Base-by-base conservation (phyloP, 2,888 invertebrate species). In the Carpatolechia fugitivella region DNA sequence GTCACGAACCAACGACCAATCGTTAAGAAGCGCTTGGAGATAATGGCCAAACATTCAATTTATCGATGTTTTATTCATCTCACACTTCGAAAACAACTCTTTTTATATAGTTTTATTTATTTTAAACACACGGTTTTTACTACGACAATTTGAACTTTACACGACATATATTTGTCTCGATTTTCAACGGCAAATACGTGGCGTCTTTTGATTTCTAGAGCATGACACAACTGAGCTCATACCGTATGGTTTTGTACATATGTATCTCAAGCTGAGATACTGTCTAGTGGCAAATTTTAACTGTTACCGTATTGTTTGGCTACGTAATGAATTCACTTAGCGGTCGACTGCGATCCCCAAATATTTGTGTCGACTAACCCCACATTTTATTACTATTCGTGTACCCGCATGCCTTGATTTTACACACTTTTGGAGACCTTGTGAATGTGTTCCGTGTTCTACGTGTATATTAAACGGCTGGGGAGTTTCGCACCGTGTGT, bases 371-470 rank as follows among this genome's bases (percentile, higher is more conserved):
- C 60, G 58, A 82, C 77, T 82, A 81, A 82, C 74, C 74, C 72
- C 72, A 72, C 66, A 61, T 66, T 69, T 71, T 67, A 65, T 68
- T 71, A 68, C 50, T 57, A 58, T 73, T 69, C 78, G 77, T 78
- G 76, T 79, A 72, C n/a, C 63, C 74, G 85, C 85, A 85, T 85
- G 84, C 79, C 66, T 74, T 70, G 74, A 80, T 69, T 76, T 74
- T 72, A 69, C 69, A 72, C 79, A 76, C 77, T 72, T 66, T 69
- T 70, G 60, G 65, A 70, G 76, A 70, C 78, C 78, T 75, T 81
- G 80, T 82, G 82, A 77, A 80, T 84, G 84, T 84, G 74, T 71
- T 78, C 68, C 78, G 79, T 80, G 80, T 81, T 77, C 61, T 67
- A 66, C 74, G 71, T 79, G 73, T 76, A 72, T 69, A 60, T 66